Evolutionary conservation across 2,113 vertebrate species (phyloP), one percentile per base, ranked within the genome.

Genomic region (Spilogale gracilis): DNA sequence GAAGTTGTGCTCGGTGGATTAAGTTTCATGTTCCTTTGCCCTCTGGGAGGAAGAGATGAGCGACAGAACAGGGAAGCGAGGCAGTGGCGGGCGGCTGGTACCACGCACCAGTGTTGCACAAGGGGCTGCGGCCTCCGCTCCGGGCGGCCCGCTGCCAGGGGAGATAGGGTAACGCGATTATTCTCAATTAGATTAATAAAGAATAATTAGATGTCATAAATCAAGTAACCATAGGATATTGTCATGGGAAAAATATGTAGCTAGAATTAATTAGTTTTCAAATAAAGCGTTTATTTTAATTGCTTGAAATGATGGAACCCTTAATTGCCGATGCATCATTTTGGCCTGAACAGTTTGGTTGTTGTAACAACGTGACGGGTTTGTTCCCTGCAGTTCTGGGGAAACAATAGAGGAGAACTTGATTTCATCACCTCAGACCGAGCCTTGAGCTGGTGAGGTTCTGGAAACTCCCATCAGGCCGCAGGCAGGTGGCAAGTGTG

Each of bases 211-310:
- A 98, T 98, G 82, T 96, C 98, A 99, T 99, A 99, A 99, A 99
- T 99, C 98, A 99, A 99, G 98, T 94, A 98, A 98, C 98, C 97
- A 94, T 97, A 96, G 97, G 96, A 97, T 98, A 98, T 99, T 98
- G 99, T 99, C 99, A 99, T 98, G 98, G 98, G 98, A 98, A 99
- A 99, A 99, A 98, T 99, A 99, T 99, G 99, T 98, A 98, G 98
- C 98, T 98, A 98, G 98, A 99, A 99, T 99, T 98, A 99, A 99
- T 99, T 99, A 98, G 98, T 98, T 98, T 99, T 98, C 98, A 98
- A 98, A 98, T 98, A 98, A 98, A 99, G 97, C 98, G 92, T 96
- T 98, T 99, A 98, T 98, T 99, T 98, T 99, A 99, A 99, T 99
- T 99, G 98, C 99, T 97, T 95, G 97, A 94, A 98, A 98, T 99